phyloP scores from a whole-genome alignment of 2,888 invertebrate genomes.

The Eupelmus urozonus region DNA sequence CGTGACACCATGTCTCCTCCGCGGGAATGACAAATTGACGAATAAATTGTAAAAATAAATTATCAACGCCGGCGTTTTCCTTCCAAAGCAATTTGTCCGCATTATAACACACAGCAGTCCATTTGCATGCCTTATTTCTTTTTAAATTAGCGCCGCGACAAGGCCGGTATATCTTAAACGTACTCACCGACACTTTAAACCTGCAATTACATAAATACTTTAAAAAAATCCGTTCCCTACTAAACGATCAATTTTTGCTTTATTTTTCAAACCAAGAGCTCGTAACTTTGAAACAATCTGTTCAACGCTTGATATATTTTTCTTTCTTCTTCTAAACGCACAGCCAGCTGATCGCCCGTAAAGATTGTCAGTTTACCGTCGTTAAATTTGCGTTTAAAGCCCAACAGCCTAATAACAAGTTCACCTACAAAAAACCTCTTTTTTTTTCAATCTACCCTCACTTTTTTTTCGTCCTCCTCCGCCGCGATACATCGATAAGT shows the following conservation, averaged over 20 bases:
- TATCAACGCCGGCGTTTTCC: not conserved
- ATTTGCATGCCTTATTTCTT: constrained; percentile 32
- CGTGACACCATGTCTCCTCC: not conserved
- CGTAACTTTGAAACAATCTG: too few species aligned
- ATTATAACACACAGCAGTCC: not conserved
- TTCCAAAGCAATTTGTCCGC: not conserved
- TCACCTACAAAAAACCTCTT: too few species aligned
- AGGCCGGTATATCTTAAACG: not conserved
- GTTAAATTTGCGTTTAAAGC: too few species aligned
- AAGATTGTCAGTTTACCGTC: too few species aligned
- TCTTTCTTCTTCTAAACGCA: too few species aligned
- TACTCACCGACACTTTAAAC: not conserved
- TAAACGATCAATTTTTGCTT: not conserved
- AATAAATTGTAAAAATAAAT: not conserved
- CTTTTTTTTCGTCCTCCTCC: too few species aligned
- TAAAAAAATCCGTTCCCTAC: not conserved
- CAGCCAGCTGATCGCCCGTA: too few species aligned
- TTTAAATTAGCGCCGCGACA: constrained; percentile 24
- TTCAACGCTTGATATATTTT: too few species aligned
- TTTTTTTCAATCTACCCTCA: too few species aligned
- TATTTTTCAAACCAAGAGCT: too few species aligned
- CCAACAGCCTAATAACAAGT: too few species aligned
- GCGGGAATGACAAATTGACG: not conserved
- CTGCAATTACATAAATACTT: constrained; percentile 30
- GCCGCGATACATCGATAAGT: too few species aligned